Evolutionary conservation across 37 sponge, comb jelly and placozoan genomes (phyloP), one percentile per base, ranked within the genome.

Genomic region (Halichondria panicea): DNA sequence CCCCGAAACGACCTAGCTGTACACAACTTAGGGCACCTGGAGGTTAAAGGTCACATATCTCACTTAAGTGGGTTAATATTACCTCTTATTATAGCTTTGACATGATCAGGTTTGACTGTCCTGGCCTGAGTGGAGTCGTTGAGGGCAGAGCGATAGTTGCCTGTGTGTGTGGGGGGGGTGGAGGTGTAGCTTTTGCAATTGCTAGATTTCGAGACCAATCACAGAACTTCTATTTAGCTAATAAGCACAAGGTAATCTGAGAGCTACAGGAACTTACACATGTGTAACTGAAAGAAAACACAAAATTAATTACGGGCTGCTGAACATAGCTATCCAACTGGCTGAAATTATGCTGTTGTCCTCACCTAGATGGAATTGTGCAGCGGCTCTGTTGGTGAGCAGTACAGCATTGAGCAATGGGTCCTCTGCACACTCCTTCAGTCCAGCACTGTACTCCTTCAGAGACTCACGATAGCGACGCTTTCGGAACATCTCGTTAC

Each of bases 361-460:
- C 74, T 59, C 48, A 94, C 95, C 93, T 24, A 96, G 61, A 43
- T 89, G 68, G 43, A 54, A 86, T 12, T 93, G 78, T 7, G 87
- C 79, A n/a, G 93, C 85, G 27, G 93, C 94, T 50, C 97, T 81
- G 77, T 96, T 96, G 62, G 65, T 73, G 78, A 82, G 79, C 55
- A 96, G 74, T 4, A 90, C 56, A 52, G 96, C 93, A 24, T 54
- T 81, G 55, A 93, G 71, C 2, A 75, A 59, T 3, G 4, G 21
- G 66, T 88, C 87, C 32, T 42, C 31, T 1, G 22, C 55, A 12
- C 24, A 7, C 53, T 83, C 76, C 28, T 39, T 81, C 31, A 94
- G 18, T 4, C 84, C 94, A 11, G 84, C 93, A 33, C 77, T 81
- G 71, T 96, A 96, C 3, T 75, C 80, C 27, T 40, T 58, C n/a